These are phyloP conservation scores for Podiceps cristatus DNA, from an alignment of 2,113 vertebrate genomes.

Conservation along the genomic window DNA sequence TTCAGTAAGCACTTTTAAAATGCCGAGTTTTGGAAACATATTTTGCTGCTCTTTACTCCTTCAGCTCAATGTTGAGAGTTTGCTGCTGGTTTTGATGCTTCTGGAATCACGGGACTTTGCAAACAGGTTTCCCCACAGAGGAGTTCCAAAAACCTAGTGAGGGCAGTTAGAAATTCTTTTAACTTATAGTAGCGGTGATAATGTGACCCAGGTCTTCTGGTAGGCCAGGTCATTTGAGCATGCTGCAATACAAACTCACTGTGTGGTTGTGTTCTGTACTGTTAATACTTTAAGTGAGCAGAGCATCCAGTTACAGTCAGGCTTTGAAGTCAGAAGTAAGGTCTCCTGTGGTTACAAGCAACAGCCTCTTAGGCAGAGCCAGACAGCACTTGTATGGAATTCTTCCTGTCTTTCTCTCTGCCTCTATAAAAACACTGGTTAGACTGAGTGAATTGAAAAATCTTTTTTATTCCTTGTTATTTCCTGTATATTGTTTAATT, in stretches of 20 bases:
- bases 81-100: neutral
- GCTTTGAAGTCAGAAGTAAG: neutral
- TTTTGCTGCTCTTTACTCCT: neutral
- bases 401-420: neutral
- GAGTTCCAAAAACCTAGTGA: neutral
- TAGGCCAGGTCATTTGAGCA: neutral
- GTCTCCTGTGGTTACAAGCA: neutral
- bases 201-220: neutral
- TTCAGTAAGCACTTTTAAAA: neutral
- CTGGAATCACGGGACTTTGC: neutral
- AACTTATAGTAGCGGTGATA: neutral
- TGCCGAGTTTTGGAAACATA: neutral
- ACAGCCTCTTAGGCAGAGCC: neutral
- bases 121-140: neutral
- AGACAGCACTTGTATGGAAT: neutral
- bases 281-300: neutral
- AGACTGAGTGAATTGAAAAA: neutral
- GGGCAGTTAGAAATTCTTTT: neutral
- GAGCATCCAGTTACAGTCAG: neutral
- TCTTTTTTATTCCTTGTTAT: neutral
- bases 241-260: neutral
- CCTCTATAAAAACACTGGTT: neutral
- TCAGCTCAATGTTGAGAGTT: neutral
- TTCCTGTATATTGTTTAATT: neutral
- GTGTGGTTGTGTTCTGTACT: neutral